phyloP scores from a whole-genome alignment of 2,888 invertebrate genomes.

The Drosophila kambysellisi region DNA sequence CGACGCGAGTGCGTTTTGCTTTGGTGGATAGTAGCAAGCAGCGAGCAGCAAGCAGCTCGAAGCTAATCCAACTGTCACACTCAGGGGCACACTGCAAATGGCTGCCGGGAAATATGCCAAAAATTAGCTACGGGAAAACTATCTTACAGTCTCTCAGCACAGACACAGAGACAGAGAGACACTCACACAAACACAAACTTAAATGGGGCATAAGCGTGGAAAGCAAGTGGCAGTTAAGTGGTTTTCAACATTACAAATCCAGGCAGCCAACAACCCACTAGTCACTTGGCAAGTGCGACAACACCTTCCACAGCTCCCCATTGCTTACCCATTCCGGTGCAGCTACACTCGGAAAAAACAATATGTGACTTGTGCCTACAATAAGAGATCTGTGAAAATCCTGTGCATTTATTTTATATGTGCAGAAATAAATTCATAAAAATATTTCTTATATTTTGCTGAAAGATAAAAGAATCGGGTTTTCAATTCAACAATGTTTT shows the following conservation, averaged over 20 bases:
- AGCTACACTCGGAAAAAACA: not conserved
- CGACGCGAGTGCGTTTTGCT: constrained; percentile 30
- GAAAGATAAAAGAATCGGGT: not conserved
- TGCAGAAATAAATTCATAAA: not conserved
- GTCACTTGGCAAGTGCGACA: constrained; percentile 14
- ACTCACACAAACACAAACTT: constrained; percentile 14
- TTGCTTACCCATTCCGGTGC: not conserved
- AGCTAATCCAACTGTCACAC: constrained; percentile 72
- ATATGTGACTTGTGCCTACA: not conserved
- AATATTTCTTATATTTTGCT: not conserved
- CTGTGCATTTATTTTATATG: not conserved
- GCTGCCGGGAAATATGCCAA: constrained; percentile 71
- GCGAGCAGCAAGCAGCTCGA: not conserved
- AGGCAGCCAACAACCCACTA: constrained; percentile 1
- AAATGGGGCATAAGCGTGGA: constrained; percentile 37
- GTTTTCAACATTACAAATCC: constrained; percentile 59
- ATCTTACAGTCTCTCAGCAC: constrained; percentile 22
- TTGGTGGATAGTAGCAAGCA: not conserved
- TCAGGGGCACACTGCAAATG: constrained; percentile 62
- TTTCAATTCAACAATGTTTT: not conserved
- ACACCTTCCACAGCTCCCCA: not conserved
- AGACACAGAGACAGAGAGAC: not conserved
- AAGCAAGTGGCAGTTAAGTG: constrained; percentile 61
- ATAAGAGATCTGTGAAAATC: not conserved
- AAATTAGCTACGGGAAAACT: constrained; percentile 60